These are phyloP conservation scores for Eurytoma californica DNA, from an alignment of 2,888 invertebrate species.

Conservation along the genomic window DNA sequence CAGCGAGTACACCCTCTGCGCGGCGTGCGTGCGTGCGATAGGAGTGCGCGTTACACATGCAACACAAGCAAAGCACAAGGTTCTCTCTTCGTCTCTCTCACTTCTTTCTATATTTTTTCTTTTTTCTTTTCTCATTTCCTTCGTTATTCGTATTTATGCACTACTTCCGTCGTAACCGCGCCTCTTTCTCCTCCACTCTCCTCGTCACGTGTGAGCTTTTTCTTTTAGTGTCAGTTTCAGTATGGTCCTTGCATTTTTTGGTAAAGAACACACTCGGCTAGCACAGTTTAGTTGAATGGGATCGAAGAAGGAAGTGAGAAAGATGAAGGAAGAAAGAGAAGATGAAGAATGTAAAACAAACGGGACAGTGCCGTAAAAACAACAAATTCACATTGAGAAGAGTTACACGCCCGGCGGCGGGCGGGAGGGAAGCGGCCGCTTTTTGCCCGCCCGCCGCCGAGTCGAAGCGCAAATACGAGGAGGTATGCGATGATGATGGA, in stretches of 20 bases:
- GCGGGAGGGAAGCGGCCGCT: neutral
- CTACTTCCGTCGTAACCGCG: no score
- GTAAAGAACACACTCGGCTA: neutral
- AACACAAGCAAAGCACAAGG: slow-evolving; percentile 74
- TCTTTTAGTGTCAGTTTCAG: no score
- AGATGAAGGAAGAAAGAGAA: slow-evolving; percentile 48
- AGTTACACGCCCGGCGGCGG: neutral
- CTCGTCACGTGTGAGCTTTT: neutral
- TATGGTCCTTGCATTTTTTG: neutral
- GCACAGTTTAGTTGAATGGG: slow-evolving; percentile 16
- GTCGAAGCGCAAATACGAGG: slow-evolving; percentile 33
- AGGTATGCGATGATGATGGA: slow-evolving; percentile 26
- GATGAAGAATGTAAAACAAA: slow-evolving; percentile 34
- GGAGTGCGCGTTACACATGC: slow-evolving; percentile 71
- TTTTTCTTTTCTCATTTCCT: slow-evolving; percentile 14
- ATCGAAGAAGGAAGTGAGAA: slow-evolving; percentile 42
- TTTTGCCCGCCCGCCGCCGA: neutral
- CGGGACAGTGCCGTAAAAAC: slow-evolving; percentile 38
- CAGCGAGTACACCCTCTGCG: slow-evolving; percentile 76
- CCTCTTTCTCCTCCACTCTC: slow-evolving; percentile 10
- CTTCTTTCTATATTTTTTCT: slow-evolving; percentile 35
- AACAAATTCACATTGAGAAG: slow-evolving; percentile 12
- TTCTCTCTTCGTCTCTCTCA: slow-evolving; percentile 42
- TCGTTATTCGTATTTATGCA: neutral
- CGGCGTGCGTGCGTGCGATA: slow-evolving; percentile 53